Base-by-base conservation (phyloP, 2,888 invertebrate genomes). In the Leptothorax acervorum region DNA sequence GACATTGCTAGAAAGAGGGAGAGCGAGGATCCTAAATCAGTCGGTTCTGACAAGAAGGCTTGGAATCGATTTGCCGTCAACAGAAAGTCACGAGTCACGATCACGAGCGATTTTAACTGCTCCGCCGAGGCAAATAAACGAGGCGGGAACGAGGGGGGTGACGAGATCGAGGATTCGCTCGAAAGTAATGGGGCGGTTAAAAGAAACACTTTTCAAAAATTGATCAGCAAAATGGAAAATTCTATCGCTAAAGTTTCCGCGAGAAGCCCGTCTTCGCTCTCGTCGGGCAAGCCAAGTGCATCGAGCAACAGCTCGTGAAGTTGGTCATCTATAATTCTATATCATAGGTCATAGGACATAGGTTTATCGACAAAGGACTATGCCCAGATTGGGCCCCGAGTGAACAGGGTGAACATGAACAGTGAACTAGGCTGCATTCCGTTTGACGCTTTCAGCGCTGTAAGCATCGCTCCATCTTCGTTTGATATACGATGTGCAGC, bases 221-320 rank as follows among this genome's bases (percentile, higher is more conserved):
- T 94, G 12, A 92, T 94, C 31, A 94, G 88, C 76, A 94, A 92
- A 85, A 89, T 94, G 89, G 94, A 94, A 81, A 93, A 87, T 39
- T 92, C 93, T 2, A 82, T 94, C 4, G 92, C 92, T 9, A 89
- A 87, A 81, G 66, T 86, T n/a, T 83, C 90, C 9, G 63, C 78
- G 18, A 85, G 79, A 53, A 57, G 75, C 8, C 31, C 83, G 15
- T 71, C 88, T 2, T 85, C 86, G 31, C 23, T 53, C 1, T 45
- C 84, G 1, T 51, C 55, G 1, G 83, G 45, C 57, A 88, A 87
- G 66, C 62, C 83, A n/a, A 87, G 55, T 39, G 18, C 48, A 18
- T 18, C 74, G 3, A 42, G 42, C 42, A 35, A 35, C 35, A 35
- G 35, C 35, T 35, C 35, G 35, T 35, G 6, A 35, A 35, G 35